These are phyloP conservation scores for Ataeniobius toweri DNA, from an alignment of 2,797 vertebrate species.

Conservation along the genomic window DNA sequence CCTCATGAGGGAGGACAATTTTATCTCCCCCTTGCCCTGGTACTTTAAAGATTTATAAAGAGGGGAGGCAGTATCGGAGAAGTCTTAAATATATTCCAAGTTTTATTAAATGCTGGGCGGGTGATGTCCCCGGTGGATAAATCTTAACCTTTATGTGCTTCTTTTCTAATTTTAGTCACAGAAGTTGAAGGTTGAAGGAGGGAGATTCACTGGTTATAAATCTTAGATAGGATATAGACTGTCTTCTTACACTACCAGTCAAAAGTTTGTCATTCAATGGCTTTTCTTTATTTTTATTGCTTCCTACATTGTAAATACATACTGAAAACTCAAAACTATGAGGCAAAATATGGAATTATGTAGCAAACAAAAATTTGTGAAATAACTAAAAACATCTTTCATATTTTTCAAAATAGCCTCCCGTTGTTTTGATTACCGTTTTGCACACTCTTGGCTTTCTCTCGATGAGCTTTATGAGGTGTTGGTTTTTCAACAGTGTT, in stretches of 20 bases:
- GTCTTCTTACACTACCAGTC: neutral
- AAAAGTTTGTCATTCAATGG: too few species aligned
- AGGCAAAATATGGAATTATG: too few species aligned
- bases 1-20: conserved; percentile 25
- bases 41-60: conserved; percentile 30
- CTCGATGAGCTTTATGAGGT: too few species aligned
- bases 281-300: too few species aligned
- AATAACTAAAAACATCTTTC: too few species aligned
- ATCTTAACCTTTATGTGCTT: conserved; percentile 33
- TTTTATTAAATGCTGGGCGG: conserved; percentile 30
- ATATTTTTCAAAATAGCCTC: too few species aligned
- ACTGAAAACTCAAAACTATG: too few species aligned
- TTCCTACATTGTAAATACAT: neutral
- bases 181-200: neutral
- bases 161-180: conserved; percentile 37
- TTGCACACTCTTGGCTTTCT: too few species aligned
- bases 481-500: too few species aligned
- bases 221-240: conserved; percentile 4
- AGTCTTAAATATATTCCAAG: conserved; percentile 21
- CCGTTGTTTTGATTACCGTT: too few species aligned
- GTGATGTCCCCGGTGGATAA: conserved; percentile 14
- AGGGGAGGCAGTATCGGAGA: conserved; percentile 10
- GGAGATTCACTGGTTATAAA: conserved; percentile 10
- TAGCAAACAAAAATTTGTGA: too few species aligned
- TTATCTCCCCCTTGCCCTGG: conserved; percentile 14